Evolutionary conservation across 2,888 invertebrate species (phyloP).

Genomic region (Ommatoiulus sabulosus): DNA sequence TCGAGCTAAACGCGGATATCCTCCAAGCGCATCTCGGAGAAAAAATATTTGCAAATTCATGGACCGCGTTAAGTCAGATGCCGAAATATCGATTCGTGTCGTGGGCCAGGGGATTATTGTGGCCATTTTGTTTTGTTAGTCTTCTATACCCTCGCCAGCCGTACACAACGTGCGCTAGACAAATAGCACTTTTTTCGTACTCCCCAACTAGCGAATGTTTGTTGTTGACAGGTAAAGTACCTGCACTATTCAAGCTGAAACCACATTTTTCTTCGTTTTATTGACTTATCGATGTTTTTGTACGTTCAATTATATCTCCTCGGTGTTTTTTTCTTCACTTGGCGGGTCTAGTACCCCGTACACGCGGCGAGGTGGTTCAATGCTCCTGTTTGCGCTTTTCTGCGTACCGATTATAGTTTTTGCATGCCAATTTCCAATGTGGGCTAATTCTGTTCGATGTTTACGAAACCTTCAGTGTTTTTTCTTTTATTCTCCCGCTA

Average conservation of each 20-base stretch:
- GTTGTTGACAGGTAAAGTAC: slow-evolving; percentile 40
- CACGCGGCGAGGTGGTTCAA: background rate
- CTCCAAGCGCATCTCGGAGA: background rate
- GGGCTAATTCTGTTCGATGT: background rate
- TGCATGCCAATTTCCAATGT: background rate
- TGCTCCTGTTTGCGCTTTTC: background rate
- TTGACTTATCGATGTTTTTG: slow-evolving; percentile 36
- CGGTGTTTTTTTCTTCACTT: background rate
- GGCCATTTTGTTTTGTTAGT: background rate
- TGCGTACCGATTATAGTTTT: background rate
- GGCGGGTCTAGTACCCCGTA: background rate
- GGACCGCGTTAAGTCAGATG: background rate
- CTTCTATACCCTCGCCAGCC: background rate
- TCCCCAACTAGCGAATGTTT: background rate
- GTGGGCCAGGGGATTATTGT: background rate
- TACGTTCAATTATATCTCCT: background rate
- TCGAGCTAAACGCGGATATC: background rate
- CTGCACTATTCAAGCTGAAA: background rate
- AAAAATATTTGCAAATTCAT: slow-evolving; percentile 5
- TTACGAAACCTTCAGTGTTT: background rate
- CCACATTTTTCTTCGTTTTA: slow-evolving; percentile 31
- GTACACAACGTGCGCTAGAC: background rate
- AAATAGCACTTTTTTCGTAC: background rate
- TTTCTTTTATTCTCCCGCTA: too few species aligned
- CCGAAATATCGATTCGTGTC: slow-evolving; percentile 12